phyloP scores from a whole-genome alignment of 2,797 vertebrate genomes.

The Odontamblyopus rebecca region DNA sequence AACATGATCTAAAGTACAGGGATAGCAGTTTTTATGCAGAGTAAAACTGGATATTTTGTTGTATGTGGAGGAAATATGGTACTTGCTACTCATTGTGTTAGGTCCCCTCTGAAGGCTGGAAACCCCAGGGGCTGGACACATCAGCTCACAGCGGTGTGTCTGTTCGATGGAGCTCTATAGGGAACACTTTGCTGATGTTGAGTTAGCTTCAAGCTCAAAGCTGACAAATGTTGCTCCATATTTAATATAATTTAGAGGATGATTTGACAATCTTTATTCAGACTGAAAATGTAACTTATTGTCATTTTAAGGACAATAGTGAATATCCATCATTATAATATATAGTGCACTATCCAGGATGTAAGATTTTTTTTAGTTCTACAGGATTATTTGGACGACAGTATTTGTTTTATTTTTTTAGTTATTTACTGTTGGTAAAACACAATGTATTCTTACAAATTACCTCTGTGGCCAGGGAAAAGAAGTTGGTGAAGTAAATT shows the following conservation, averaged over 20 bases:
- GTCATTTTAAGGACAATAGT: neutral
- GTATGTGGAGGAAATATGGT: no score
- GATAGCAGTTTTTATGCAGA: no score
- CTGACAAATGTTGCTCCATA: conserved; percentile 35
- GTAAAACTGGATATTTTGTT: no score
- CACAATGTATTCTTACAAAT: neutral
- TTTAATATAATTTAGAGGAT: no score
- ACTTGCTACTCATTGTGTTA: conserved; percentile 46
- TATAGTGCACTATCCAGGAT: neutral
- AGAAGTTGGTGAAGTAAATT: conserved; percentile 2
- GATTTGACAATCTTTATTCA: neutral
- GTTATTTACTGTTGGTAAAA: neutral
- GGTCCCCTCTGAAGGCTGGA: conserved; percentile 45
- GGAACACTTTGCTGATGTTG: conserved; percentile 51
- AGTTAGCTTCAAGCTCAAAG: no score
- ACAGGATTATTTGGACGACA: neutral
- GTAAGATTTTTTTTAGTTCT: neutral
- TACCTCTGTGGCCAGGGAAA: neutral
- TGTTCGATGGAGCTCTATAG: conserved; percentile 65
- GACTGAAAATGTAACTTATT: neutral
- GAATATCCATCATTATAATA: neutral
- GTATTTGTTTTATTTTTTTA: neutral
- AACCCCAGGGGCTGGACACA: conserved; percentile 60
- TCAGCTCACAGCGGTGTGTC: conserved; percentile 51
- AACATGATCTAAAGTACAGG: no score